A percentile compares a stretch with the other conserved stretches of the same genome.
These are phyloP conservation scores for Dryoscopus gambensis DNA, from an alignment of 2,113 vertebrate genomes.

Conservation along the genomic window DNA sequence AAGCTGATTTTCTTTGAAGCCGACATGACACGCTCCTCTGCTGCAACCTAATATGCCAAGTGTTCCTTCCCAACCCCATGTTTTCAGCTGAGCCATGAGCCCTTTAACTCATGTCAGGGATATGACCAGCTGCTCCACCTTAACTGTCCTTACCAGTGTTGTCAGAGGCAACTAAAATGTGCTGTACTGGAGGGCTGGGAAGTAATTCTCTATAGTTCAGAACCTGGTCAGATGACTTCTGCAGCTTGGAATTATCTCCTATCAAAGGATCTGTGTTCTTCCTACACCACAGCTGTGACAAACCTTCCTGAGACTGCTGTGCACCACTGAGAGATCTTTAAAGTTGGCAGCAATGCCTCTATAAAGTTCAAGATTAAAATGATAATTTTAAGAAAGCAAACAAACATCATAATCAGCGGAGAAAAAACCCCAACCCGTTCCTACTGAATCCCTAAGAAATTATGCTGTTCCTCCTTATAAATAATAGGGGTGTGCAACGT, in stretches of 20 bases:
- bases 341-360: neutral
- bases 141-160: neutral
- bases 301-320: neutral
- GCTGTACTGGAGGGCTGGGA: neutral
- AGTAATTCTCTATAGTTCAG: neutral
- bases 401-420: neutral
- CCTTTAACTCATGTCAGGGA: neutral
- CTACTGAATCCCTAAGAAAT: slow-evolving; percentile 63
- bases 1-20: neutral
- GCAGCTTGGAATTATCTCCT: slow-evolving; percentile 12
- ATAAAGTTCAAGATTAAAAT: neutral
- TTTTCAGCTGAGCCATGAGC: neutral
- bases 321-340: neutral
- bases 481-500: slow-evolving; percentile 78
- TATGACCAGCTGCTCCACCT: neutral
- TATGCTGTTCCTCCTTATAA: slow-evolving; percentile 75
- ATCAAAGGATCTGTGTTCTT: neutral
- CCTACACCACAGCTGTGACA: neutral
- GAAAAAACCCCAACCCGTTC: neutral
- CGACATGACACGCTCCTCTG: neutral
- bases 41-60: neutral
- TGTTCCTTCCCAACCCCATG: neutral
- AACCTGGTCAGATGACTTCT: neutral
- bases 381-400: neutral
- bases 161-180: neutral